phyloP scores from a whole-genome alignment of 2,797 vertebrate genomes.

The Paratrypauchen microcephalus region DNA sequence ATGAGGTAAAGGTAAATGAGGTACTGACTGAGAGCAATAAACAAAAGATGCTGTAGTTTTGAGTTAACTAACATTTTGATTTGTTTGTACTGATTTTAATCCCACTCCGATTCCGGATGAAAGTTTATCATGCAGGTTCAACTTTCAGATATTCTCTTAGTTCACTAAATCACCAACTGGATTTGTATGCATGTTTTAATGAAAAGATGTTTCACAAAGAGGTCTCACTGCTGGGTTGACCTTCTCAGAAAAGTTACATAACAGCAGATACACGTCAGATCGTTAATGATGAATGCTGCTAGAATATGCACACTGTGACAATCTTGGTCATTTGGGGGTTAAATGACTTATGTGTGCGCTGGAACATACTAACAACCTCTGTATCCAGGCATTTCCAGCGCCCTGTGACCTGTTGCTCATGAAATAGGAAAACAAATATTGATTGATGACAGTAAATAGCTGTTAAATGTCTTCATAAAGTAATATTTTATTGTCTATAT shows the following conservation, averaged over 20 bases:
- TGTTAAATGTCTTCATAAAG: background rate
- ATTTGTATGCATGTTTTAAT: slow-evolving; percentile 22
- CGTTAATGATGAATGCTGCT: slow-evolving; percentile 47
- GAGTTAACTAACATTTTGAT: too few relatives aligned
- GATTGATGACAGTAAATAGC: background rate
- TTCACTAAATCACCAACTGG: background rate
- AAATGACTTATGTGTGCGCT: slow-evolving; percentile 12
- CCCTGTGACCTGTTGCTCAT: slow-evolving; percentile 2
- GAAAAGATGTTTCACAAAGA: slow-evolving; percentile 45
- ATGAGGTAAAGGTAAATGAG: too few relatives aligned
- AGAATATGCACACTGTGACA: slow-evolving; percentile 9
- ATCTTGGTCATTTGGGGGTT: slow-evolving; percentile 12
- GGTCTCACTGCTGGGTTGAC: slow-evolving; percentile 49
- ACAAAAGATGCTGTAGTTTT: too few relatives aligned
- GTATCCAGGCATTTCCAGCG: background rate
- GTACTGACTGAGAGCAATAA: too few relatives aligned
- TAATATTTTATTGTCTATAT: background rate
- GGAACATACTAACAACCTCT: slow-evolving; percentile 1
- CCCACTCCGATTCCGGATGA: too few relatives aligned
- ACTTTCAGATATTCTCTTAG: background rate
- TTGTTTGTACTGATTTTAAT: too few relatives aligned
- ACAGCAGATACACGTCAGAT: slow-evolving; percentile 31
- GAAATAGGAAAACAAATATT: background rate
- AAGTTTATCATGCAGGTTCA: background rate
- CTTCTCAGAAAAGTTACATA: slow-evolving; percentile 43